Conservation (phyloP, 2,888 invertebrate species). For the Athetis lepigone region DNA sequence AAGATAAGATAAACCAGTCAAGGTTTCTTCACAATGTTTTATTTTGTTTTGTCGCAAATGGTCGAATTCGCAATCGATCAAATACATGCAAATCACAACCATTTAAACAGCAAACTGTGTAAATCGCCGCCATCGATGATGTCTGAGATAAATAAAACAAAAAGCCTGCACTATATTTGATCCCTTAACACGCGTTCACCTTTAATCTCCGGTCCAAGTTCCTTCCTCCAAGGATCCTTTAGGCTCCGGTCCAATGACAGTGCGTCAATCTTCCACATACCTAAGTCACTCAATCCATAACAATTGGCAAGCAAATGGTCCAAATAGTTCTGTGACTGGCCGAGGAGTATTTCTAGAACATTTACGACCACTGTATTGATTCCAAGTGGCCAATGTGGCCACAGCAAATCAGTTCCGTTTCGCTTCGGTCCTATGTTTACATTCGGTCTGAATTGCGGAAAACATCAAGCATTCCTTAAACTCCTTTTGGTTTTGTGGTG, state of each 20-base stretch:
- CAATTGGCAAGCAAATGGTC: constrained; percentile 52
- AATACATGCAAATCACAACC: no score
- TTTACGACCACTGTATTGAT: constrained; percentile 76
- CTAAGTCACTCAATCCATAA: constrained; percentile 18
- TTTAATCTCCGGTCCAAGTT: no score
- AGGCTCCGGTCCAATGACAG: neutral
- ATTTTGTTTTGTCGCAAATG: no score
- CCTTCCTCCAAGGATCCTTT: no score
- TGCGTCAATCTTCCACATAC: constrained; percentile 1
- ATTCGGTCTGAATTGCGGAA: constrained; percentile 54
- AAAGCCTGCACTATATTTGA: no score
- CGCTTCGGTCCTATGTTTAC: constrained; percentile 44
- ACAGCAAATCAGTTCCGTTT: constrained; percentile 68
- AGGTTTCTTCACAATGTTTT: no score
- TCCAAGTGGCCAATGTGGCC: constrained; percentile 70
- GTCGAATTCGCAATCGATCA: no score
- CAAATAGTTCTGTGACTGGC: constrained; percentile 45
- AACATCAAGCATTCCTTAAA: constrained; percentile 21
- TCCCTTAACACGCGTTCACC: no score
- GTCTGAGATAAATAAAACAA: no score
- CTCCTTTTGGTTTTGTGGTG: constrained; percentile 1
- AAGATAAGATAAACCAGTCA: no score
- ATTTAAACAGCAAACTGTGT: no score
- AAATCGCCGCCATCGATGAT: no score
- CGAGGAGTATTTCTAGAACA: constrained; percentile 67